Percentiles rank a stretch among this genome's conserved stretches.
These are phyloP conservation scores for Plutella xylostella DNA, from an alignment of 2,888 invertebrate species.

Conservation along the genomic window DNA sequence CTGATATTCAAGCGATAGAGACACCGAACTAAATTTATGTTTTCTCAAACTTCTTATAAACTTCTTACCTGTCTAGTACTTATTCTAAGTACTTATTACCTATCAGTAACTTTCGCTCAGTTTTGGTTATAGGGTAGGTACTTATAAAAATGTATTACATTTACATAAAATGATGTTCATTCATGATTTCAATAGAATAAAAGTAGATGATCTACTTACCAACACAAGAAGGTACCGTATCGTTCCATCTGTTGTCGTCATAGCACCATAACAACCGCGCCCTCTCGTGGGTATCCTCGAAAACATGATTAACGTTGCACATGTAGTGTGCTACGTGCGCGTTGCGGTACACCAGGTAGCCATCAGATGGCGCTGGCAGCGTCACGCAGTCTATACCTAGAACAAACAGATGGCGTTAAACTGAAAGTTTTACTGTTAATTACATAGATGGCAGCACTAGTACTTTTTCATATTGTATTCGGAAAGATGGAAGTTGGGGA, in stretches of 20 bases:
- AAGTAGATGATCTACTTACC: constrained; percentile 58
- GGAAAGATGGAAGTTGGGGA: not conserved
- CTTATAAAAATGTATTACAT: not conserved
- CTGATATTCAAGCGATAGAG: no score
- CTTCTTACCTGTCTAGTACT: no score
- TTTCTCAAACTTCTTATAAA: no score
- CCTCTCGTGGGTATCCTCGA: constrained; percentile 74
- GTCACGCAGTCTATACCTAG: constrained; percentile 78
- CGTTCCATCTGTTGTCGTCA: constrained; percentile 75
- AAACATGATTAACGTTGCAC: constrained; percentile 76
- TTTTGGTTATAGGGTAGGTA: not conserved
- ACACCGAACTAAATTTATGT: no score
- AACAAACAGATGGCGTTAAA: constrained; percentile 23
- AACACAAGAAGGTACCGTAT: constrained; percentile 71
- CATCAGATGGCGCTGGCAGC: constrained; percentile 73
- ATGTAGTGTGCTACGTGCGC: constrained; percentile 74
- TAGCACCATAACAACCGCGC: constrained; percentile 74
- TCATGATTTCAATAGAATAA: not conserved
- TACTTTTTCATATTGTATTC: not conserved
- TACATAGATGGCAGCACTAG: constrained; percentile 22
- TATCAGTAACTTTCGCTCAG: no score
- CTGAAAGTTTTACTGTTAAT: constrained; percentile 2
- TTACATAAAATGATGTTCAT: not conserved
- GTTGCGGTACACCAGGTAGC: constrained; percentile 75
- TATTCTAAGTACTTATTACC: no score